Conservation (phyloP, 2,888 invertebrate genomes). For the Endomychus coccineus region DNA sequence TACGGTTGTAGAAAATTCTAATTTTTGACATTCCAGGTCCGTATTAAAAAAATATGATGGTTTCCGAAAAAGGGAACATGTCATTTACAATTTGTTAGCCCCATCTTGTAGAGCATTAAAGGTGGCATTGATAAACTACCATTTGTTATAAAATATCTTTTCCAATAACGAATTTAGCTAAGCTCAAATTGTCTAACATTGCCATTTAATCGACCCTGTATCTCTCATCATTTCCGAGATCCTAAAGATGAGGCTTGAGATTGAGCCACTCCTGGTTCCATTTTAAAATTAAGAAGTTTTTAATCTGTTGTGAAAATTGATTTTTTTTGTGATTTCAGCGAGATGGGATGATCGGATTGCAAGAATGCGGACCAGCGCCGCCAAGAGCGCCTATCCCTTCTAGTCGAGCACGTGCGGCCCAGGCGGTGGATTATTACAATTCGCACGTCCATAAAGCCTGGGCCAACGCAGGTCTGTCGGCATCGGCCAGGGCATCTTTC, state of each 20-base stretch:
- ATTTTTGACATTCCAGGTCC: too few species aligned
- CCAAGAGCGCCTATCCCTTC: conserved; percentile 38
- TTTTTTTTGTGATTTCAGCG: conserved; percentile 36
- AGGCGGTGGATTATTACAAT: conserved; percentile 51
- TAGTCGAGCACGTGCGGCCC: conserved; percentile 43
- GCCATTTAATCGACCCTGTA: too few species aligned
- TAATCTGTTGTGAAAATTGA: not conserved
- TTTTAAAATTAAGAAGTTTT: not conserved
- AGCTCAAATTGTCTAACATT: too few species aligned
- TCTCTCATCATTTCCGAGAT: too few species aligned
- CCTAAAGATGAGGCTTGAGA: not conserved
- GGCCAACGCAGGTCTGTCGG: conserved; percentile 43
- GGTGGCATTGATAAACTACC: too few species aligned
- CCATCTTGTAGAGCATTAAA: too few species aligned
- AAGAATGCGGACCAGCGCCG: conserved; percentile 45
- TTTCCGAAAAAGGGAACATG: too few species aligned
- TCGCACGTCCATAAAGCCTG: conserved; percentile 47
- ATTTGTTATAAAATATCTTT: too few species aligned
- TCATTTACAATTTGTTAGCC: too few species aligned
- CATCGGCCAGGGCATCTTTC: conserved; percentile 35
- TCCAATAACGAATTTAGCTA: too few species aligned
- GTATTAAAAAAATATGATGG: too few species aligned
- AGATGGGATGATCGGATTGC: conserved; percentile 48
- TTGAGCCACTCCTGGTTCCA: not conserved
- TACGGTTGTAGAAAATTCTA: too few species aligned